Base-by-base conservation (phyloP, 1,140 invertebrate genomes). In the Pseudobourletiella spinata region DNA sequence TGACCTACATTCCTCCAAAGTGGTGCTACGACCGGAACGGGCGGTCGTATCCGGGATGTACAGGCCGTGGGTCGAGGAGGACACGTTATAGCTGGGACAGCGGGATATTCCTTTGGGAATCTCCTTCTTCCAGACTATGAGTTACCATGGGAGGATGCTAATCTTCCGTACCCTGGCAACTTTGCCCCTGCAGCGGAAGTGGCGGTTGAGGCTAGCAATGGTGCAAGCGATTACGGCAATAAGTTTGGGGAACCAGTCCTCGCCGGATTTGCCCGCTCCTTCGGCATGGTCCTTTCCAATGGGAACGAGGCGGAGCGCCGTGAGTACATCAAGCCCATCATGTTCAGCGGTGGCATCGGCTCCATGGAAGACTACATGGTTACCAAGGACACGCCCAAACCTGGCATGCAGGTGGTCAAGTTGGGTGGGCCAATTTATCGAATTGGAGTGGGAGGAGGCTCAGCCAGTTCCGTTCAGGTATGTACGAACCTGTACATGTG, bases 161-260 rank as follows among this genome's bases (percentile, higher is more conserved):
- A 73, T n/a, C 81, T 81, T 66, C 71, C 77, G 18, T 97, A 98
- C 78, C 93, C 95, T 1, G 75, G 75, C 16, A 96, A 96, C 65
- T 92, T 99, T 80, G 94, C 95, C 8, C 76, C 81, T 1, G 91
- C 95, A 0, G 76, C 93, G 6, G 85, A 92, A 73, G 84, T 95
- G 57, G 82, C 91, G 32, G 85, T 98, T 30, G 91, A 98, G 77
- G 95, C 95, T 0, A 95, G 91, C 74, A 96, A 98, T 76, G 95
- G 95, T 11, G 95, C 95, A 15, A 97, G 93, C 0, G 95, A 98
- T 77, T 99, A 98, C 79, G 95, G 95, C 3, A 98, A 99, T 74
- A 98, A 99, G 79, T 99, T 98, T 79, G 95, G 95, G 1, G 95
- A 98, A 75, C 95, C 95, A 2, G 79, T 98, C 1, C 83, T 98